A percentile compares a stretch with the other conserved stretches of the same genome.
Conservation (phyloP, 2,113 vertebrate genomes). For the Clarias macrocephalus region DNA sequence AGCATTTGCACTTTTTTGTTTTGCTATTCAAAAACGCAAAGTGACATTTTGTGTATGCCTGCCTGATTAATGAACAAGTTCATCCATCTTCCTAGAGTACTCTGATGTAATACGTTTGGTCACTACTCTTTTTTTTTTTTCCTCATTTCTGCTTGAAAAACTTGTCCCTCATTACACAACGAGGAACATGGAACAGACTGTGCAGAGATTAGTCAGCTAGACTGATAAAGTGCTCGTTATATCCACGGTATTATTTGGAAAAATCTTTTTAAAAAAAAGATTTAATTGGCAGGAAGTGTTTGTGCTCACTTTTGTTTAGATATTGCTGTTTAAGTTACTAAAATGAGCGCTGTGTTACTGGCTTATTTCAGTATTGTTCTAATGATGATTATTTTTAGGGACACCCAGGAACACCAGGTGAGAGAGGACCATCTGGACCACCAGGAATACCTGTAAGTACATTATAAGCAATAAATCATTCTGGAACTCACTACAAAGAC, state of each 20-base stretch:
- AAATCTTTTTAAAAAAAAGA: neutral
- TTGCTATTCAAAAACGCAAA: neutral
- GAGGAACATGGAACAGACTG: slow-evolving; percentile 4
- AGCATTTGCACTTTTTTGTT: neutral
- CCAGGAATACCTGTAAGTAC: slow-evolving; percentile 84
- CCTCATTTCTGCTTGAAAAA: slow-evolving; percentile 26
- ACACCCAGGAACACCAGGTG: slow-evolving; percentile 86
- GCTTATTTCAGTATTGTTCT: slow-evolving; percentile 25
- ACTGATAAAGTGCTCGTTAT: neutral
- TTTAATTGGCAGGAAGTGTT: neutral
- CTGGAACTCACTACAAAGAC: neutral
- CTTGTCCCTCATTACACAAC: slow-evolving; percentile 1
- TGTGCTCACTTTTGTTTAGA: neutral
- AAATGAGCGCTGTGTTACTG: slow-evolving; percentile 28
- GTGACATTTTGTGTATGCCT: neutral
- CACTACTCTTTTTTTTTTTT: neutral
- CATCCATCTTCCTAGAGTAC: neutral
- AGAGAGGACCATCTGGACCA: slow-evolving; percentile 77
- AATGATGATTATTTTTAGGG: slow-evolving; percentile 73
- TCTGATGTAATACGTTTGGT: slow-evolving; percentile 11
- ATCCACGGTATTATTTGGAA: neutral
- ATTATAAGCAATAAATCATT: neutral
- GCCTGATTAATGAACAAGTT: neutral
- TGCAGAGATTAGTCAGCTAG: neutral
- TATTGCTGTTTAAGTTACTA: neutral